Percentiles rank a stretch among this genome's conserved stretches.
Evolutionary conservation across 2,888 invertebrate species (phyloP).

Genomic region (Teleogryllus oceanicus): DNA sequence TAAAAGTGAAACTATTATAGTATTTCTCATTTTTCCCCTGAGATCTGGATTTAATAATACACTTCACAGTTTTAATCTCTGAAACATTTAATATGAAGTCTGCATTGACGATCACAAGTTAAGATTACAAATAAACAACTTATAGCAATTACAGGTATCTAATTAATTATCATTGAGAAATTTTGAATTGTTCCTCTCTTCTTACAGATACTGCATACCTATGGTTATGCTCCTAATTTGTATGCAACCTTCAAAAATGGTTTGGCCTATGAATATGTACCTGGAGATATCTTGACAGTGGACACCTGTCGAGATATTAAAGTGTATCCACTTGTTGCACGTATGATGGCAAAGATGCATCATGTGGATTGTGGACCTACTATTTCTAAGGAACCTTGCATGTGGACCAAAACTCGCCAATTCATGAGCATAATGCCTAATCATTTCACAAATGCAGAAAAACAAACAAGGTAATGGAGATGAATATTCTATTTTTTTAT

Average conservation of each 20-base stretch:
- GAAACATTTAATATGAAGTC: too few relatives aligned
- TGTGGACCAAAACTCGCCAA: slow-evolving; percentile 74
- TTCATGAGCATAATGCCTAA: slow-evolving; percentile 73
- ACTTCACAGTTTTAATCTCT: too few relatives aligned
- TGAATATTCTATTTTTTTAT: neutral
- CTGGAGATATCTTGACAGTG: slow-evolving; percentile 72
- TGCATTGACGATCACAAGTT: too few relatives aligned
- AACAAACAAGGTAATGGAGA: slow-evolving; percentile 62
- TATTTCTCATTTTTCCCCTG: too few relatives aligned
- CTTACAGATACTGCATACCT: slow-evolving; percentile 59
- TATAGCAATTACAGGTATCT: too few relatives aligned
- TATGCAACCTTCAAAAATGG: slow-evolving; percentile 93
- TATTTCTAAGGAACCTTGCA: slow-evolving; percentile 53
- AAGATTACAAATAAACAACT: too few relatives aligned
- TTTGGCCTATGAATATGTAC: slow-evolving; percentile 81
- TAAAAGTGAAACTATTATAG: too few relatives aligned
- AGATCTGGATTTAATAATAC: too few relatives aligned
- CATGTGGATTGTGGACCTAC: slow-evolving; percentile 51
- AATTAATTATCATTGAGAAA: too few relatives aligned
- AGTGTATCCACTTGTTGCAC: slow-evolving; percentile 73
- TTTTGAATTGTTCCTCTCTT: slow-evolving; percentile 11
- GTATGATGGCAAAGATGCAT: slow-evolving; percentile 80
- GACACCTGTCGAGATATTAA: slow-evolving; percentile 61
- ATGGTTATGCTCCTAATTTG: slow-evolving; percentile 77
- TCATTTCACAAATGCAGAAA: slow-evolving; percentile 60